Conservation (phyloP, 2,888 invertebrate genomes). For the Cosmia pyralina region DNA sequence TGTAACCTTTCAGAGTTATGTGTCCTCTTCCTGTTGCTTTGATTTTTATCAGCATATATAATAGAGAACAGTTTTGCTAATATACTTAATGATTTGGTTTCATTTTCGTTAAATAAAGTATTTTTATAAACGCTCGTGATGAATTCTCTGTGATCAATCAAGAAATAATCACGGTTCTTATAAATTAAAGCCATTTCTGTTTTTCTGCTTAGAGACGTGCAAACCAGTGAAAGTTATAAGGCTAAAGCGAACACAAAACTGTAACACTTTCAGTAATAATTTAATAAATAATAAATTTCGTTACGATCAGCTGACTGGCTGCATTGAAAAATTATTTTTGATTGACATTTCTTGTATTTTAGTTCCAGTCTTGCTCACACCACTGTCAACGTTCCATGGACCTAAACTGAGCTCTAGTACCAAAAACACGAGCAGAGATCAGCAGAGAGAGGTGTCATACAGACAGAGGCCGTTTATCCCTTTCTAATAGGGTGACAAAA, state of each 20-base stretch:
- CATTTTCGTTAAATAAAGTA: conserved; percentile 64
- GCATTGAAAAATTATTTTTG: background rate
- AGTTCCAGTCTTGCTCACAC: conserved; percentile 26
- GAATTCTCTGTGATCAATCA: conserved; percentile 78
- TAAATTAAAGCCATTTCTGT: conserved; percentile 44
- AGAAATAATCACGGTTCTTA: conserved; percentile 57
- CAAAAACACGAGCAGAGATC: no score
- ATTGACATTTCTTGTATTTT: conserved; percentile 15
- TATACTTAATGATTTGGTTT: conserved; percentile 67
- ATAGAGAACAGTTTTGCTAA: conserved; percentile 77
- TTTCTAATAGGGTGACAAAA: no score
- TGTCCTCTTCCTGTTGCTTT: conserved; percentile 72
- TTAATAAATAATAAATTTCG: no score
- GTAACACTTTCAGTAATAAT: conserved; percentile 6
- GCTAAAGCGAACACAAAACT: background rate
- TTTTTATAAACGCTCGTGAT: conserved; percentile 73
- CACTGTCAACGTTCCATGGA: no score
- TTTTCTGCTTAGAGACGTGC: background rate
- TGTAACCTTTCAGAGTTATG: conserved; percentile 62
- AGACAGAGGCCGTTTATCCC: no score
- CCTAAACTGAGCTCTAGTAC: no score
- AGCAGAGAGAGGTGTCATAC: no score
- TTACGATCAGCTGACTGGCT: conserved; percentile 13
- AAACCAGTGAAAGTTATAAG: background rate
- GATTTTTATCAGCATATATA: conserved; percentile 51